Evolutionary conservation across 2,113 vertebrate species (phyloP).

Genomic region (Tetraodon nigroviridis): DNA sequence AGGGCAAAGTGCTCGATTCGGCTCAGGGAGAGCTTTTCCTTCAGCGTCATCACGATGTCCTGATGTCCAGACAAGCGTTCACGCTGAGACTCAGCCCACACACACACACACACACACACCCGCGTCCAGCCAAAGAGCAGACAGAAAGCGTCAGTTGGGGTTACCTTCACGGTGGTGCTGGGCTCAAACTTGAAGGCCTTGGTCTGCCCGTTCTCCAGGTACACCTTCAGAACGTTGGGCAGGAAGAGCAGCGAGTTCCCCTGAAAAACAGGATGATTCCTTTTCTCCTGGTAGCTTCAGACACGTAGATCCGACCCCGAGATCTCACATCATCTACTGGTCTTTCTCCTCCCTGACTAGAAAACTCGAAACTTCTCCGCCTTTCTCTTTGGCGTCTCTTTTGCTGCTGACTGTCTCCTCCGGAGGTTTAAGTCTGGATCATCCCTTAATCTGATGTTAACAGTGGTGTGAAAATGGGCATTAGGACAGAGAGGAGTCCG

Average conservation of each 20-base stretch:
- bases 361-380: constrained; percentile 8
- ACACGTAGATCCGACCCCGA: too few species aligned
- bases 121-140: too few species aligned
- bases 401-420: constrained; percentile 1
- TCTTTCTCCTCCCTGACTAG: too few species aligned
- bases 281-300: too few species aligned
- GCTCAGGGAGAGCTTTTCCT: constrained; percentile 90
- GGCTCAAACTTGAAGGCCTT: constrained; percentile 95
- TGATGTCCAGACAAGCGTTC: constrained; percentile 49
- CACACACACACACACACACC: too few species aligned
- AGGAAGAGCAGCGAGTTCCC: constrained; percentile 93
- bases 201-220: constrained; percentile 96
- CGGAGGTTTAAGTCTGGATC: not conserved
- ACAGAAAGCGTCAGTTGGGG: too few species aligned
- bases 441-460: constrained; percentile 21
- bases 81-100: not conserved
- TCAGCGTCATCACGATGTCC: constrained; percentile 96
- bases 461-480: constrained; percentile 49
- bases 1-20: constrained; percentile 86
- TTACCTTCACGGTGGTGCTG: constrained; percentile 94
- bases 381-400: constrained; percentile 5
- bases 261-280: constrained; percentile 58
- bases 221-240: constrained; percentile 95
- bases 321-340: too few species aligned
- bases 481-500: constrained; percentile 29